Evolutionary conservation across 2,797 vertebrate species (phyloP).

Genomic region (Channa striata): DNA sequence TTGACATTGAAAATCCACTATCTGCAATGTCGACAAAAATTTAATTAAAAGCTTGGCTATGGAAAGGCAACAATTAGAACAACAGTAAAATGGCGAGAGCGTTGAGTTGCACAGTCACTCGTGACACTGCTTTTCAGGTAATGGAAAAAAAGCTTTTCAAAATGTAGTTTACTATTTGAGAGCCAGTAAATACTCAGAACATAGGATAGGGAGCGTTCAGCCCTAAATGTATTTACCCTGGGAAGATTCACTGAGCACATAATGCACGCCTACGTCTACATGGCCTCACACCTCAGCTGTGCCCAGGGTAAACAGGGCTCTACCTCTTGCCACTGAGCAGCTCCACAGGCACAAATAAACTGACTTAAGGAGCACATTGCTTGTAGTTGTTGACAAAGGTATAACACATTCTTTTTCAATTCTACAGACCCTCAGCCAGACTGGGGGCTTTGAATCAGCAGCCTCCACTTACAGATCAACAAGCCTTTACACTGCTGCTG

Average conservation of each 20-base stretch:
- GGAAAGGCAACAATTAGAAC: conserved; percentile 43
- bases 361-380: conserved; percentile 25
- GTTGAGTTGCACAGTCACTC: neutral
- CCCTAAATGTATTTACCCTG: conserved; percentile 50
- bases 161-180: conserved; percentile 34
- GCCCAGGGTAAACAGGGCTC: conserved; percentile 32
- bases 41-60: conserved; percentile 56
- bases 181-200: conserved; percentile 57
- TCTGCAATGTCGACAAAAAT: conserved; percentile 54
- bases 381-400: conserved; percentile 13
- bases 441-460: conserved; percentile 32
- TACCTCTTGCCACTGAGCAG: conserved; percentile 15
- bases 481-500: conserved; percentile 34
- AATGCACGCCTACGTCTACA: conserved; percentile 42
- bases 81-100: conserved; percentile 14
- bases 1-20: conserved; percentile 74
- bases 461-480: conserved; percentile 29
- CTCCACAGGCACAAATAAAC: conserved; percentile 27
- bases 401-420: conserved; percentile 16
- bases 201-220: conserved; percentile 26
- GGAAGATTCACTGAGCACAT: conserved; percentile 47
- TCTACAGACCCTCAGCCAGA: conserved; percentile 16
- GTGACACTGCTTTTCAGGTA: conserved; percentile 23
- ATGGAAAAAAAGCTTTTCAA: conserved; percentile 15
- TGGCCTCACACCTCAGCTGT: conserved; percentile 31